Percentiles rank a stretch among this genome's conserved stretches.
These are phyloP conservation scores for Emmelina monodactyla DNA, from an alignment of 2,888 invertebrate genomes.

Conservation along the genomic window DNA sequence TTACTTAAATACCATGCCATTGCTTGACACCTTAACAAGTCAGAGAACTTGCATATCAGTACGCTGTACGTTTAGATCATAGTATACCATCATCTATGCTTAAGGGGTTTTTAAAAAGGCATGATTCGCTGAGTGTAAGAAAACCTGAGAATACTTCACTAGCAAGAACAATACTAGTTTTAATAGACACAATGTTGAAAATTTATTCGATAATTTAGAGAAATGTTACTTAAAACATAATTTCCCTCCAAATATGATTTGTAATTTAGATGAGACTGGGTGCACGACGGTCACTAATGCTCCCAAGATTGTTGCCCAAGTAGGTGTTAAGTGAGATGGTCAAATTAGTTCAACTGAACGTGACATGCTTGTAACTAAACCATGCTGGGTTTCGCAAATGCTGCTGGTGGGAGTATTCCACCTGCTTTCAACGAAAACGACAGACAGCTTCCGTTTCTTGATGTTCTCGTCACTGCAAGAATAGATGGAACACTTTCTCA, in stretches of 20 bases:
- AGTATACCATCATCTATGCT: slow-evolving; percentile 33
- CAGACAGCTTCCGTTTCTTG: too few relatives aligned
- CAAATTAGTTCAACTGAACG: slow-evolving; percentile 14
- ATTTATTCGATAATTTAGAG: slow-evolving; percentile 2
- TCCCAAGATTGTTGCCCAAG: slow-evolving; percentile 1
- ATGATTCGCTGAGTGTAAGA: slow-evolving; percentile 9
- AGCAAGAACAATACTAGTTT: slow-evolving; percentile 10
- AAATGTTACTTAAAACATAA: slow-evolving; percentile 6
- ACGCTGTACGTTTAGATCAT: slow-evolving; percentile 7
- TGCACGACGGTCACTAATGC: slow-evolving; percentile 6
- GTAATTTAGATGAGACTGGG: slow-evolving; percentile 12
- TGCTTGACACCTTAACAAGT: slow-evolving; percentile 14
- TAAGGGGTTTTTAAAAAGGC: slow-evolving; percentile 34
- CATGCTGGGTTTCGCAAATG: slow-evolving; percentile 14
- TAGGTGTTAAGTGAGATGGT: slow-evolving; percentile 12
- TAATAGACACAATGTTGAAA: slow-evolving; percentile 13
- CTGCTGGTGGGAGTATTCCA: slow-evolving; percentile 14
- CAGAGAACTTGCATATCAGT: slow-evolving; percentile 14
- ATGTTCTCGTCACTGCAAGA: too few relatives aligned
- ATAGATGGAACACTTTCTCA: too few relatives aligned
- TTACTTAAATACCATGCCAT: slow-evolving; percentile 10
- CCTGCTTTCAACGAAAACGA: slow-evolving; percentile 12
- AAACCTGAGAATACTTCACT: slow-evolving; percentile 10
- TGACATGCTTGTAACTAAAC: slow-evolving; percentile 13
- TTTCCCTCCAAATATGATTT: slow-evolving; percentile 11